These are phyloP conservation scores for Troglohyphantes excavatus DNA, from an alignment of 2,888 invertebrate species.

Conservation along the genomic window DNA sequence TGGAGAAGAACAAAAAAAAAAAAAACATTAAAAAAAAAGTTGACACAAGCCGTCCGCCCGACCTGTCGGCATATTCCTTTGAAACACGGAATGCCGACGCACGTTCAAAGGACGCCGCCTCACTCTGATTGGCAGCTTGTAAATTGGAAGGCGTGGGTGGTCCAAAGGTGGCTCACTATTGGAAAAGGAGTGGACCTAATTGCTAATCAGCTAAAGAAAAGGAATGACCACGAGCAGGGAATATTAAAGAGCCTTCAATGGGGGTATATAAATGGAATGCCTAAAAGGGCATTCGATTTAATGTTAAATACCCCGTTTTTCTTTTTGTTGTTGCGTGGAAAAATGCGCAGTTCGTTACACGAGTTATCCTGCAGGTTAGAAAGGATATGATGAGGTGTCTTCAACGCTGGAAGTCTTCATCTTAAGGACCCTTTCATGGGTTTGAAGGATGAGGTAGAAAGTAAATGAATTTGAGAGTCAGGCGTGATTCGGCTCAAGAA, in stretches of 20 bases:
- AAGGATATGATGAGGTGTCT: constrained; percentile 27
- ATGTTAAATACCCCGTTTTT: constrained; percentile 24
- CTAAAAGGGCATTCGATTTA: constrained; percentile 47
- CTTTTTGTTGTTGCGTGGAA: constrained; percentile 14
- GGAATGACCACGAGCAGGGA: constrained; percentile 53
- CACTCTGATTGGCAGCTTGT: constrained; percentile 75
- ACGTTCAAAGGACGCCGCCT: constrained; percentile 66
- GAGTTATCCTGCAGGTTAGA: not conserved
- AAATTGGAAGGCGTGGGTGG: constrained; percentile 78
- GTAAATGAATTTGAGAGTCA: not conserved
- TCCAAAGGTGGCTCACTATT: constrained; percentile 74
- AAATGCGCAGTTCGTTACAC: not conserved
- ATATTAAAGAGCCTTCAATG: constrained; percentile 66
- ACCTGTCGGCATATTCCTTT: constrained; percentile 76
- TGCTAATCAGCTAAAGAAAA: constrained; percentile 77
- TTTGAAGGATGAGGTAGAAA: constrained; percentile 36
- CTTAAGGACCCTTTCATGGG: constrained; percentile 32
- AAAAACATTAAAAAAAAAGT: constrained; percentile 63
- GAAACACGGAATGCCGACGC: constrained; percentile 45
- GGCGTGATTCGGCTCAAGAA: too few species aligned
- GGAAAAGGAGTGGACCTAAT: constrained; percentile 73
- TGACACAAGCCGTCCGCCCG: constrained; percentile 75
- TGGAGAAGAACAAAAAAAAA: not conserved
- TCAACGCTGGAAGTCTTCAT: not conserved
- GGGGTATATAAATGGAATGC: constrained; percentile 38